Base-by-base conservation (phyloP, 2,797 vertebrate genomes). In the Heliangelus exortis region DNA sequence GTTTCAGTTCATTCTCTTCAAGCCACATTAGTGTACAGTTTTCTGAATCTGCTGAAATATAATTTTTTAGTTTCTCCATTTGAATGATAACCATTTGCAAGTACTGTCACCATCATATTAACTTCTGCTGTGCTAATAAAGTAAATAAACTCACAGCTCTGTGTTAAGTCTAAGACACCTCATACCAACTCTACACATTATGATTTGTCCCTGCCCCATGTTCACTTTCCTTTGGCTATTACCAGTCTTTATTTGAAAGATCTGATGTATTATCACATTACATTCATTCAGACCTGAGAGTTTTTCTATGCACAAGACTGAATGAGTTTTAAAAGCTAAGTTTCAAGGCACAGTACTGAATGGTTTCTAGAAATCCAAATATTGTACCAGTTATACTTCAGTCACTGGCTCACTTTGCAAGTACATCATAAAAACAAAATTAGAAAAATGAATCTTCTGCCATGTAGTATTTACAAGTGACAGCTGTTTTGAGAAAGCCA, bases 391-490 rank as follows among this genome's bases (percentile, higher is more conserved):
- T 51, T 72, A 84, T 7, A 41, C 10, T 87, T 74, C 67, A 73
- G 71, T 28, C 85, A 92, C 72, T 41, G 74, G 54, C 41, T 95
- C 73, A 34, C 87, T 95, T 91, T 83, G 33, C 33, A 93, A 89
- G 87, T 47, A 53, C 7, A 77, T 19, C 26, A 80, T 58, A 75
- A 77, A 89, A 91, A 22, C 62, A 80, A 91, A 91, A 77, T 25
- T 22, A 92, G 51, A 23, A 88, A 84, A 93, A 65, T 50, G 4
- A 74, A 65, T 51, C 58, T 72, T 86, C 53, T 19, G 17, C 16
- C 33, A n/a, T 61, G 41, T 55, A 87, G 87, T 80, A 85, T 83
- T 93, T 89, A 92, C 58, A 90, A 88, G 85, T 66, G n/a, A 86
- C 71, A 84, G 59, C 61, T 94, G n/a, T 50, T 93, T 75, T 9